phyloP scores from a whole-genome alignment of 2,797 vertebrate genomes.

The Limnodromus scolopaceus region DNA sequence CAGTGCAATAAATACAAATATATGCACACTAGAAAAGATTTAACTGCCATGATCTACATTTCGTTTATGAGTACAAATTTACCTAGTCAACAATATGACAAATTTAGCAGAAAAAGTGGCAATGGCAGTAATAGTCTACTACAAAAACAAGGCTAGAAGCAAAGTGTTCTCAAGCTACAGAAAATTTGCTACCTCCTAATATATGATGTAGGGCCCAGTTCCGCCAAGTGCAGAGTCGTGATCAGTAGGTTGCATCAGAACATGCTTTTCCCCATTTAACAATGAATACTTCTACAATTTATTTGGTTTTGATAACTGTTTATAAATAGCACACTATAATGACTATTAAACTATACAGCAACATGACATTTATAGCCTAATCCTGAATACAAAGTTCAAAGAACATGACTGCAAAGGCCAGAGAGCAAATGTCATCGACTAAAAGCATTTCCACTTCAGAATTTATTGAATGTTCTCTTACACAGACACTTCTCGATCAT shows the following conservation, averaged over 20 bases:
- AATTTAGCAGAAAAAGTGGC: slow-evolving; percentile 62
- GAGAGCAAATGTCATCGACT: slow-evolving; percentile 67
- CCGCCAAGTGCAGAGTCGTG: slow-evolving; percentile 37
- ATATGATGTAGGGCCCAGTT: slow-evolving; percentile 44
- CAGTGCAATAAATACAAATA: slow-evolving; percentile 77
- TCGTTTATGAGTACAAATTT: slow-evolving; percentile 67
- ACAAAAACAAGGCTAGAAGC: slow-evolving; percentile 74
- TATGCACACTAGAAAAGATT: slow-evolving; percentile 70
- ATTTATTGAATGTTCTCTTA: slow-evolving; percentile 78
- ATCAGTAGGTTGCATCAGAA: slow-evolving; percentile 64
- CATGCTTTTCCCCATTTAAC: slow-evolving; percentile 68
- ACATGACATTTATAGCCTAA: slow-evolving; percentile 69
- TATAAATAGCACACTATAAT: slow-evolving; percentile 72
- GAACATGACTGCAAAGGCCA: slow-evolving; percentile 71
- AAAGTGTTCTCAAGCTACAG: slow-evolving; percentile 66
- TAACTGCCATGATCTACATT: slow-evolving; percentile 62
- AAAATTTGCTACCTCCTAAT: slow-evolving; percentile 67
- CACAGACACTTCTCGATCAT: slow-evolving; percentile 71
- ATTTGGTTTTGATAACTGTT: slow-evolving; percentile 73
- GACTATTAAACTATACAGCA: slow-evolving; percentile 73
- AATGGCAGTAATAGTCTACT: slow-evolving; percentile 58
- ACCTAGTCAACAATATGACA: slow-evolving; percentile 69
- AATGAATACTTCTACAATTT: slow-evolving; percentile 69
- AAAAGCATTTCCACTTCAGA: slow-evolving; percentile 74
- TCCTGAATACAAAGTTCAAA: slow-evolving; percentile 75